Evolutionary conservation across 2,888 invertebrate species (phyloP).

Genomic region (Brenthis daphne): DNA sequence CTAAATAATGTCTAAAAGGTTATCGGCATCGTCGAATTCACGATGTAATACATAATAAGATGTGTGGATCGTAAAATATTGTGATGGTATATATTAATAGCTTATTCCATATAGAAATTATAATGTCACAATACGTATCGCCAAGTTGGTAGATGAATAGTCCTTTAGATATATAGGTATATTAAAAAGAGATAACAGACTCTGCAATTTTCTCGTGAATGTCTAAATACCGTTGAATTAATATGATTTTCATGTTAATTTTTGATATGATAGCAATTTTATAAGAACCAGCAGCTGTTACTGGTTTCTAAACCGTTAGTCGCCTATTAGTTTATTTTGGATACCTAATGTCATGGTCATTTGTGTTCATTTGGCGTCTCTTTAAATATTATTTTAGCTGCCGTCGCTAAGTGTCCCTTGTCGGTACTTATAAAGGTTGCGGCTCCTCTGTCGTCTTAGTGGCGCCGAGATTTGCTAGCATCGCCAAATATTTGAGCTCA

Average conservation of each 20-base stretch:
- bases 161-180: background rate
- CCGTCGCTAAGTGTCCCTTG: constrained; percentile 50
- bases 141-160: no score
- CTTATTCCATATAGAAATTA: no score
- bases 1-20: background rate
- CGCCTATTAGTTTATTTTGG: constrained; percentile 40
- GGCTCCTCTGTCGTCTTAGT: constrained; percentile 53
- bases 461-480: constrained; percentile 75
- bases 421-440: constrained; percentile 54
- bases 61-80: no score
- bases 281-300: constrained; percentile 38
- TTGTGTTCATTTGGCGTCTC: constrained; percentile 76
- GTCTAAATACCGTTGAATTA: constrained; percentile 15
- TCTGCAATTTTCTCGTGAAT: background rate
- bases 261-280: constrained; percentile 22
- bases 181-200: constrained; percentile 4
- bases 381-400: constrained; percentile 76
- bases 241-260: constrained; percentile 24
- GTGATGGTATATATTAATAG: no score
- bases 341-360: constrained; percentile 76
- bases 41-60: no score
- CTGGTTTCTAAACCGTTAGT: constrained; percentile 39
- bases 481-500: constrained; percentile 73
- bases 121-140: no score
- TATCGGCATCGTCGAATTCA: background rate